phyloP scores from a whole-genome alignment of 1,140 invertebrate genomes.

The Leucophenga varia region DNA sequence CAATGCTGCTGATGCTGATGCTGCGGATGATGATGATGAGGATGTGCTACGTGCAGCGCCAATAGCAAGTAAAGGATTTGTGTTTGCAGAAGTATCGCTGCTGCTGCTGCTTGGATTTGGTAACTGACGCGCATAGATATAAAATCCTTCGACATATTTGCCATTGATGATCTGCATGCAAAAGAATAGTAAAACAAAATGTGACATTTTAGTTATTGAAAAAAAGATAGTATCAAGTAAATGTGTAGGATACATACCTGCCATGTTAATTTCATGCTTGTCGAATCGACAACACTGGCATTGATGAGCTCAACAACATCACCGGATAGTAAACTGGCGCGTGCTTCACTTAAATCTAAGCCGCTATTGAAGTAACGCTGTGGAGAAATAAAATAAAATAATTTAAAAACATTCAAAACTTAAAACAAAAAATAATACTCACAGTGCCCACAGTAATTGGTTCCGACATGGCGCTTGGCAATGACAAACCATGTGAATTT shows the following conservation, averaged over 20 bases:
- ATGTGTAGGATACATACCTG: conserved; percentile 61
- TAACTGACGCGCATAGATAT: conserved; percentile 60
- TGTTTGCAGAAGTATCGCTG: conserved; percentile 23
- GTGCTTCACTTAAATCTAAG: conserved; percentile 63
- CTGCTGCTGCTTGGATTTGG: conserved; percentile 40
- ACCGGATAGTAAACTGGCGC: conserved; percentile 67
- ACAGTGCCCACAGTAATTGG: conserved; percentile 59
- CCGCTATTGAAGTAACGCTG: conserved; percentile 59
- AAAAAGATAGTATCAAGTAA: background rate
- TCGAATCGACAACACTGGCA: conserved; percentile 78
- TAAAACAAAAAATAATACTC: conserved; percentile 15
- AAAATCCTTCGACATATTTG: conserved; percentile 67
- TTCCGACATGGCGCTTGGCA: conserved; percentile 70
- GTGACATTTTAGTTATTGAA: background rate
- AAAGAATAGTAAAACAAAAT: conserved; percentile 7
- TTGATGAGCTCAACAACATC: conserved; percentile 78
- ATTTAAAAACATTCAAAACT: background rate
- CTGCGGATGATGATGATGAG: conserved; percentile 3
- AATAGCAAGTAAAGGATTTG: conserved; percentile 36
- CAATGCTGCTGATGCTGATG: conserved; percentile 35
- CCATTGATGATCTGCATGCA: conserved; percentile 61
- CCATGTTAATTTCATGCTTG: conserved; percentile 82
- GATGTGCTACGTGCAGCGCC: conserved; percentile 5
- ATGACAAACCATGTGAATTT: conserved; percentile 79
- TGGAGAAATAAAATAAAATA: background rate